These are phyloP conservation scores for Peromyscus polionotus DNA, from an alignment of 2,113 vertebrate species.

Conservation along the genomic window DNA sequence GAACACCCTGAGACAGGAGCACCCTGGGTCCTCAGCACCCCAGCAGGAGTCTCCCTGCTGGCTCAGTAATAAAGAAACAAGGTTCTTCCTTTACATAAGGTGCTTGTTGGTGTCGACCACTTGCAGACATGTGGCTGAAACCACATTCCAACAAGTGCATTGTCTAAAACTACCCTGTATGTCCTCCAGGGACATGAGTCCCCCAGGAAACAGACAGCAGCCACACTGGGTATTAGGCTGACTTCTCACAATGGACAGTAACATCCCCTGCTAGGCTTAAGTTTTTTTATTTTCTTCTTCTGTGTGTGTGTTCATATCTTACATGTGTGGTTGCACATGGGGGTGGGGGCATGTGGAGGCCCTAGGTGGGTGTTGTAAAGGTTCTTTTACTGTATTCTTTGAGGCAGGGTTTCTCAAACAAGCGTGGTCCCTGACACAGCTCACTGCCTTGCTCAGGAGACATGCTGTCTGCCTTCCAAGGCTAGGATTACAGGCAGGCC, in stretches of 20 bases:
- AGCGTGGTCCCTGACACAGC: background rate
- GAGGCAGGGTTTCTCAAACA: background rate
- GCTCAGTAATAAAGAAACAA: background rate
- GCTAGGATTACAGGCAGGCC: background rate
- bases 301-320: background rate
- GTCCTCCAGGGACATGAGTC: background rate
- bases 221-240: too few relatives aligned
- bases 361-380: background rate
- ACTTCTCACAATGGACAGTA: background rate
- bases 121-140: background rate
- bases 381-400: background rate
- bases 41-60: too few relatives aligned
- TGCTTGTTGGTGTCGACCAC: background rate
- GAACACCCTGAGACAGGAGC: background rate
- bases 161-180: background rate
- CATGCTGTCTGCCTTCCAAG: background rate
- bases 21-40: background rate
- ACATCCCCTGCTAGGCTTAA: background rate
- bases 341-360: background rate
- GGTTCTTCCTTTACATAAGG: background rate
- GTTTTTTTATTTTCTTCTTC: background rate
- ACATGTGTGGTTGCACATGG: background rate
- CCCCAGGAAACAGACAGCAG: background rate
- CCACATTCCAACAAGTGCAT: background rate
- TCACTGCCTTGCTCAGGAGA: background rate